These are phyloP conservation scores for Poliocrania exsul DNA, from an alignment of 2,797 vertebrate genomes.

Conservation along the genomic window DNA sequence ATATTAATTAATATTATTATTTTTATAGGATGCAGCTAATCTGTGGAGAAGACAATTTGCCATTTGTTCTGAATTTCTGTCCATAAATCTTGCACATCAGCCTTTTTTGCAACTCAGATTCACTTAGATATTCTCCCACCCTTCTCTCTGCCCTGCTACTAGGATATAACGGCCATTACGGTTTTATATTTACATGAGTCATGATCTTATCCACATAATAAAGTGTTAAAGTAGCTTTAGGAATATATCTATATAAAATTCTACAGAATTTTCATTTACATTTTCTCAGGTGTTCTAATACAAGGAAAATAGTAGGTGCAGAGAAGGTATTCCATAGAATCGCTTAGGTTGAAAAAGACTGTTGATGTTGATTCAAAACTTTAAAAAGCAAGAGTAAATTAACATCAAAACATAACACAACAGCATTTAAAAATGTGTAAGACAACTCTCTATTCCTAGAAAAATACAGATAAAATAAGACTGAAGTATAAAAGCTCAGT, in stretches of 20 bases:
- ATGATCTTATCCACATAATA: background rate
- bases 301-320: background rate
- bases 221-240: background rate
- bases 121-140: background rate
- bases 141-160: background rate
- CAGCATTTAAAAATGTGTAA: background rate
- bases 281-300: background rate
- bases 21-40: background rate
- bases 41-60: background rate
- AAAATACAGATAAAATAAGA: background rate
- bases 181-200: background rate
- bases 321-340: background rate
- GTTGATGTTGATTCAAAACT: background rate
- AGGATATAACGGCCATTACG: background rate
- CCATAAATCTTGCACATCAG: background rate
- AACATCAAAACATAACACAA: background rate
- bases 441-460: background rate
- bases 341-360: background rate
- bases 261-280: background rate
- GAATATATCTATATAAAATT: background rate
- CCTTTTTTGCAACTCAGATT: background rate
- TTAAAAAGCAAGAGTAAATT: background rate
- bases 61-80: background rate
- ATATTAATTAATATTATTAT: background rate
- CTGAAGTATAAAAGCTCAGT: background rate